These are phyloP conservation scores for Triops cancriformis DNA, from an alignment of 1,140 invertebrate genomes.

Conservation along the genomic window DNA sequence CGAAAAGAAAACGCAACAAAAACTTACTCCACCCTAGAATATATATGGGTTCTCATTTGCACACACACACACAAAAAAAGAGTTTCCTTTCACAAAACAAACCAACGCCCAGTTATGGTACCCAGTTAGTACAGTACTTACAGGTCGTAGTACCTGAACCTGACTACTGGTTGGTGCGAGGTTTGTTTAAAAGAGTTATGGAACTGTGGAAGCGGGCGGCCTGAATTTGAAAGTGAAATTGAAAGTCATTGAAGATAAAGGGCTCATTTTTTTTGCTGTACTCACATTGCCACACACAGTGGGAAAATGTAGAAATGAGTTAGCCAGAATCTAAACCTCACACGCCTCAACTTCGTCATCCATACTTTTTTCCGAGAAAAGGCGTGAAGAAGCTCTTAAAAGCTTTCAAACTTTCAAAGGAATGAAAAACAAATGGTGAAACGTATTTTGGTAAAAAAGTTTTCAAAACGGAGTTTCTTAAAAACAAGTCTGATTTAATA, in stretches of 20 bases:
- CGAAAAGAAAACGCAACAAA: not conserved
- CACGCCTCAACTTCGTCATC: no score
- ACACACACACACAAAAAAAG: not conserved
- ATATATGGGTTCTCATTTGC: not conserved
- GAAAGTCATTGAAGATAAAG: not conserved
- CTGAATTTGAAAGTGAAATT: constrained; percentile 4
- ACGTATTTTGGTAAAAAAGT: no score
- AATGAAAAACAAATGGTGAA: no score
- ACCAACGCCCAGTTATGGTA: not conserved
- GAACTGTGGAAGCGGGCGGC: not conserved
- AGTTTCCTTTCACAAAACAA: not conserved
- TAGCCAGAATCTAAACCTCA: no score
- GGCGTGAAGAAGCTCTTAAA: no score
- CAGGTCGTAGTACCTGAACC: not conserved
- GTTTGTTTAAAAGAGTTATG: not conserved
- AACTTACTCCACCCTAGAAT: not conserved
- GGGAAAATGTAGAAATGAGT: not conserved
- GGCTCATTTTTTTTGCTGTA: not conserved
- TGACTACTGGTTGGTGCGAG: not conserved
- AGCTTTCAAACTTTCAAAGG: no score
- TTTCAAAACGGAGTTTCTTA: no score
- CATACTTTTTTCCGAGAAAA: no score
- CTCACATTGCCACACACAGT: not conserved
- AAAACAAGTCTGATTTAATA: no score
- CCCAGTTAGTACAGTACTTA: not conserved